Conservation (phyloP, 1,140 invertebrate genomes). For the Drosophila quadrilineata region DNA sequence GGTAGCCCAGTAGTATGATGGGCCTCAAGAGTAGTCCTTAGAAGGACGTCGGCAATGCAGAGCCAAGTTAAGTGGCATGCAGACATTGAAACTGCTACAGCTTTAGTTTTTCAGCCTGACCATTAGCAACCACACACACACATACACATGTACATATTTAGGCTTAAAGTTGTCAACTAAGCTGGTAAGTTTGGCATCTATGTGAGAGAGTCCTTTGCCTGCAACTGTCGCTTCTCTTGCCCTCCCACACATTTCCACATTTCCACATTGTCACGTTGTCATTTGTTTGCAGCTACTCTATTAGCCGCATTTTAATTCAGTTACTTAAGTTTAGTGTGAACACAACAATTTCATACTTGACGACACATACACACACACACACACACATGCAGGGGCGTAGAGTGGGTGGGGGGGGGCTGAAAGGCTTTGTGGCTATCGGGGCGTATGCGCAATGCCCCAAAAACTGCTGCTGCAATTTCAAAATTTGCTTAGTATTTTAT, state of each 20-base stretch:
- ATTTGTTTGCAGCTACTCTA: conserved; percentile 75
- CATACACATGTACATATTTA: background rate
- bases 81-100: conserved; percentile 16
- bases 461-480: conserved; percentile 54
- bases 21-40: too few relatives aligned
- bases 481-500: conserved; percentile 47
- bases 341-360: conserved; percentile 79
- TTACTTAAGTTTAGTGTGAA: conserved; percentile 80
- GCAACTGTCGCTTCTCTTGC: background rate
- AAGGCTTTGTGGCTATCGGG: too few relatives aligned
- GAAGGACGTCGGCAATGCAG: conserved; percentile 8
- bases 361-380: conserved; percentile 38
- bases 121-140: conserved; percentile 14
- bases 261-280: conserved; percentile 21
- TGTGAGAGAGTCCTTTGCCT: background rate
- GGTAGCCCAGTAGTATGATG: too few relatives aligned
- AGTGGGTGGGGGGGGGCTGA: background rate
- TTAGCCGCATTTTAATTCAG: conserved; percentile 79
- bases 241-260: background rate
- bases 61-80: conserved; percentile 17
- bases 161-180: conserved; percentile 43
- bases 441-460: conserved; percentile 45
- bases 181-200: conserved; percentile 30
- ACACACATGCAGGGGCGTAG: background rate
- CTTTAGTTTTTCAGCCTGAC: conserved; percentile 11